Conservation (phyloP, 35 echinoderm and acorn worm species). For the Nesometra sesokonis region DNA sequence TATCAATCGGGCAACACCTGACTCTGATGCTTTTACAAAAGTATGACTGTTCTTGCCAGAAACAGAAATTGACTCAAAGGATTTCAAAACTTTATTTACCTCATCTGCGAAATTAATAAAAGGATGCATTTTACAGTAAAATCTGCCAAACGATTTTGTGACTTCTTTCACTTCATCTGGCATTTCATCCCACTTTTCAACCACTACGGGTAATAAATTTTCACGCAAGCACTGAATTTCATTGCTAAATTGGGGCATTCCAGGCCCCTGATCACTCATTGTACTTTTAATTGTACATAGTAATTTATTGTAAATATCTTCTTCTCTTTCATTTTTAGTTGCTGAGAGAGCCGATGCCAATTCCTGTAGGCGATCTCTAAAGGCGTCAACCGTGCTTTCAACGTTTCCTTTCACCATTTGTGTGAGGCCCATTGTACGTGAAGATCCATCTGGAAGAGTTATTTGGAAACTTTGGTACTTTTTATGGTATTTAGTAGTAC, state of each 20-base stretch:
- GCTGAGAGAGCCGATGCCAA: background rate
- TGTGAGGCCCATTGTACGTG: background rate
- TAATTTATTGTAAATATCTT: background rate
- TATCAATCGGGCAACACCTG: background rate
- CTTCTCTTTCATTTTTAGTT: background rate
- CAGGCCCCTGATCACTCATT: slow-evolving; percentile 26
- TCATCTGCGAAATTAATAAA: slow-evolving; percentile 30
- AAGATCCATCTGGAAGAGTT: background rate
- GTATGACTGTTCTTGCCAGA: background rate
- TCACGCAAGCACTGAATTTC: background rate
- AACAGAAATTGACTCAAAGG: slow-evolving; percentile 16
- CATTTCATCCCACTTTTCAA: background rate
- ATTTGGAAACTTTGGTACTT: slow-evolving; percentile 4
- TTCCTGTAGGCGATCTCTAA: background rate
- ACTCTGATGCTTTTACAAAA: background rate
- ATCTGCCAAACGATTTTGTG: background rate
- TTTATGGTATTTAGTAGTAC: background rate
- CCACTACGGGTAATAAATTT: background rate
- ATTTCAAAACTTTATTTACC: slow-evolving; percentile 19
- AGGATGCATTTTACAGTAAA: slow-evolving; percentile 32
- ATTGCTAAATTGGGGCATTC: slow-evolving; percentile 14
- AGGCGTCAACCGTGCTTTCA: background rate
- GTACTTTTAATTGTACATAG: slow-evolving; percentile 18
- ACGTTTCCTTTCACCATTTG: background rate
- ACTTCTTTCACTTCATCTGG: slow-evolving; percentile 2